Conservation (phyloP, 2,113 vertebrate species). For the Toxostoma redivivum region DNA sequence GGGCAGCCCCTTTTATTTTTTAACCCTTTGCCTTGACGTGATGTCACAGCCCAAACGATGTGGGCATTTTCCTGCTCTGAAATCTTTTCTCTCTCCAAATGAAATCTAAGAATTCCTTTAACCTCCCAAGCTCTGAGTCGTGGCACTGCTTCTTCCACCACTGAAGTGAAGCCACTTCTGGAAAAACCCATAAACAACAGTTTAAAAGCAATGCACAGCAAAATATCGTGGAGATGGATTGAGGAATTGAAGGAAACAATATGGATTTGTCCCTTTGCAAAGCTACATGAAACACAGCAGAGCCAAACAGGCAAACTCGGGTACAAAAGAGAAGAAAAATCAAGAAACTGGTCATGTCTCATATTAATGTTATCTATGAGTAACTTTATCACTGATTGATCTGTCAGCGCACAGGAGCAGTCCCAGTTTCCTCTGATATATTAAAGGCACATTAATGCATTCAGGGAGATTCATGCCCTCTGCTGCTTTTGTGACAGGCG, state of each 20-base stretch:
- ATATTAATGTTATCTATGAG: not conserved
- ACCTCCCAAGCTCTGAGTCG: not conserved
- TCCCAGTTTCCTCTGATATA: not conserved
- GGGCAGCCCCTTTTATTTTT: not conserved
- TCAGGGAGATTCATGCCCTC: not conserved
- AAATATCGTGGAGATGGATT: not conserved
- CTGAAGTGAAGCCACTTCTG: not conserved
- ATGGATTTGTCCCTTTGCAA: not conserved
- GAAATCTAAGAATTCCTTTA: not conserved
- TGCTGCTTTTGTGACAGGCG: not conserved
- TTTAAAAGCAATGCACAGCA: not conserved
- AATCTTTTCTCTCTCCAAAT: not conserved
- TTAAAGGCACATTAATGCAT: not conserved
- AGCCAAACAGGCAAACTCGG: not conserved
- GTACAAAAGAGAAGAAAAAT: not conserved
- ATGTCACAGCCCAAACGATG: too few relatives aligned
- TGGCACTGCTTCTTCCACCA: not conserved
- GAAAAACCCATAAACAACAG: not conserved
- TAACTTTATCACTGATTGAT: not conserved
- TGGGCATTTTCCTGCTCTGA: not conserved
- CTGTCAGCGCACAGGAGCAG: not conserved
- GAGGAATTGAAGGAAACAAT: not conserved
- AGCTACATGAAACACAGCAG: not conserved
- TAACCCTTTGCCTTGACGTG: not conserved
- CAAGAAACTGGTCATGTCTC: not conserved